A percentile compares a stretch with the other conserved stretches of the same genome.
Conservation (phyloP, 2,113 vertebrate genomes). For the Lates calcarifer region DNA sequence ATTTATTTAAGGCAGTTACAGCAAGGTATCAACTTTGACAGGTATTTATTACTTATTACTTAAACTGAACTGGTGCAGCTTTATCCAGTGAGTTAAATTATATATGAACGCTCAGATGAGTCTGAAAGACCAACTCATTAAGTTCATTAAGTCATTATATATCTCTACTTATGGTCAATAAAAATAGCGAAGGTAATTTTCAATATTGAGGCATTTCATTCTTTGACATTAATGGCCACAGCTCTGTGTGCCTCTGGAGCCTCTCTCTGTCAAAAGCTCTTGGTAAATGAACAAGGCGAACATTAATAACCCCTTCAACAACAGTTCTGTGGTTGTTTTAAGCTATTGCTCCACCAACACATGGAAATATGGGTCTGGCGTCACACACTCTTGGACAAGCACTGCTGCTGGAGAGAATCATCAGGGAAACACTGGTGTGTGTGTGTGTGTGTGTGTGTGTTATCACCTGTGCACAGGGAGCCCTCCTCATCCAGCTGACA, state of each 20-base stretch:
- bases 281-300: too few species aligned
- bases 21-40: not conserved
- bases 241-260: not conserved
- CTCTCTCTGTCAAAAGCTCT: too few species aligned
- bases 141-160: too few species aligned
- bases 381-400: not conserved
- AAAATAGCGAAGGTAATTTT: too few species aligned
- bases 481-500: slow-evolving; percentile 89
- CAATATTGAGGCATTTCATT: not conserved
- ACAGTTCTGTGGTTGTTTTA: not conserved
- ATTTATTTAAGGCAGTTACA: slow-evolving; percentile 17
- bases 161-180: too few species aligned
- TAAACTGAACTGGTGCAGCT: too few species aligned
- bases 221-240: not conserved
- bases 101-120: too few species aligned
- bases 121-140: too few species aligned
- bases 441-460: slow-evolving; percentile 19
- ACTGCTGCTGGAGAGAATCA: too few species aligned
- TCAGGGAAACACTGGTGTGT: not conserved
- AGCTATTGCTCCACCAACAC: not conserved
- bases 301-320: too few species aligned
- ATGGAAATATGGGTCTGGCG: not conserved
- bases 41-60: too few species aligned
- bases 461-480: slow-evolving; percentile 79
- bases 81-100: too few species aligned